phyloP scores from a whole-genome alignment of 1,140 invertebrate genomes.

The Rhopalosiphum padi region DNA sequence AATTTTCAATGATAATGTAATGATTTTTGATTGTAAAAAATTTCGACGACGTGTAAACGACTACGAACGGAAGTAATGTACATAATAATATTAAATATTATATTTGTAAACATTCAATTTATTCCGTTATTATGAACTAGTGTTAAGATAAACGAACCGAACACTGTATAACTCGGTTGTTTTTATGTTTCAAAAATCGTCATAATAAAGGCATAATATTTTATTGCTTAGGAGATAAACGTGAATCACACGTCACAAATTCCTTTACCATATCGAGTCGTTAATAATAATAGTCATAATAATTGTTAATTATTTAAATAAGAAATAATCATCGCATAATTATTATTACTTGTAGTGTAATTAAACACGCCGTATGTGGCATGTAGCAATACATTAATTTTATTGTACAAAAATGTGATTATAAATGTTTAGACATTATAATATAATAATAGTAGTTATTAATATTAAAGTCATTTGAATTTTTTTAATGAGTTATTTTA shows the following conservation, averaged over 20 bases:
- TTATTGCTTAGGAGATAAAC: neutral
- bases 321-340: neutral
- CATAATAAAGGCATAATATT: conserved; percentile 2
- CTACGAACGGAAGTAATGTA: neutral
- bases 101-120: no score
- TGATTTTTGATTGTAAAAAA: neutral
- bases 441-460: neutral
- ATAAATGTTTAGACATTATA: neutral
- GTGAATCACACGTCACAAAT: neutral
- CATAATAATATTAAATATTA: neutral
- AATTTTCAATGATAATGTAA: neutral
- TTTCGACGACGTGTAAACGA: neutral
- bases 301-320: neutral
- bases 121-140: neutral
- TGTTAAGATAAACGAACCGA: neutral
- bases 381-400: neutral
- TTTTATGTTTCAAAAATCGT: neutral
- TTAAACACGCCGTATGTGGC: neutral
- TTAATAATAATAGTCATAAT: neutral
- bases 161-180: neutral
- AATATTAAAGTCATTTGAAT: neutral
- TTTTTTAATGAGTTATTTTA: neutral
- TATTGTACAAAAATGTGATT: neutral
- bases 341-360: neutral
- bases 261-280: neutral